phyloP scores from a whole-genome alignment of 2,113 vertebrate genomes.

The Lampris megalopsis region DNA sequence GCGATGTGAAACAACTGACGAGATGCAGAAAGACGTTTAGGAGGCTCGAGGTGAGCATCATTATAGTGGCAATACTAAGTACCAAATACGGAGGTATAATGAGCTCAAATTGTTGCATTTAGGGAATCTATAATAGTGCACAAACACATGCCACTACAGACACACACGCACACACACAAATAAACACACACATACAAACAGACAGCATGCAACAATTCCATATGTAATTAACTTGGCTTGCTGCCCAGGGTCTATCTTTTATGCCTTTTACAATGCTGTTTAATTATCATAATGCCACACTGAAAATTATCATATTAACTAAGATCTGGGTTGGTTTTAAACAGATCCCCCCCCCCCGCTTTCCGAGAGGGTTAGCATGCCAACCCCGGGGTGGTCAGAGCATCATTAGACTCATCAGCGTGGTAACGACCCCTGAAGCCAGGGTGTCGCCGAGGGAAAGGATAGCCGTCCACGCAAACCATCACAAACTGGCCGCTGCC shows the following conservation, averaged over 20 bases:
- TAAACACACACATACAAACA: background rate
- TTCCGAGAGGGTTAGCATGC: constrained; percentile 18
- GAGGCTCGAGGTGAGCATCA: too few species aligned
- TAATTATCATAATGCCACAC: constrained; percentile 7
- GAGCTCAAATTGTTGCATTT: constrained; percentile 62
- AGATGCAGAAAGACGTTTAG: too few species aligned
- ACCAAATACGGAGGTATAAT: constrained; percentile 17
- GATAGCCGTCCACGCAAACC: constrained; percentile 48
- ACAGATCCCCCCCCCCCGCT: background rate
- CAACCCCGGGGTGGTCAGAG: constrained; percentile 36
- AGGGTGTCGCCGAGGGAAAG: constrained; percentile 46
- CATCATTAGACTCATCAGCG: constrained; percentile 61
- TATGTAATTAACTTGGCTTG: constrained; percentile 27
- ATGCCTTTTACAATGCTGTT: constrained; percentile 23
- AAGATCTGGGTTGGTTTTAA: background rate
- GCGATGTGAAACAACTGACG: background rate
- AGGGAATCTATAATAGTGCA: constrained; percentile 57
- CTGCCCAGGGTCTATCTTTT: constrained; percentile 24
- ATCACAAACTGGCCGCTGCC: constrained; percentile 41
- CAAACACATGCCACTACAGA: constrained; percentile 2
- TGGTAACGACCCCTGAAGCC: constrained; percentile 57
- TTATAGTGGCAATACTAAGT: too few species aligned
- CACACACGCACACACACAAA: constrained; percentile 14
- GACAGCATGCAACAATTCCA: constrained; percentile 25
- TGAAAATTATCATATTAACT: background rate